Evolutionary conservation across 37 sponge, comb jelly and placozoan species (phyloP).

Genomic region (Mnemiopsis leidyi): DNA sequence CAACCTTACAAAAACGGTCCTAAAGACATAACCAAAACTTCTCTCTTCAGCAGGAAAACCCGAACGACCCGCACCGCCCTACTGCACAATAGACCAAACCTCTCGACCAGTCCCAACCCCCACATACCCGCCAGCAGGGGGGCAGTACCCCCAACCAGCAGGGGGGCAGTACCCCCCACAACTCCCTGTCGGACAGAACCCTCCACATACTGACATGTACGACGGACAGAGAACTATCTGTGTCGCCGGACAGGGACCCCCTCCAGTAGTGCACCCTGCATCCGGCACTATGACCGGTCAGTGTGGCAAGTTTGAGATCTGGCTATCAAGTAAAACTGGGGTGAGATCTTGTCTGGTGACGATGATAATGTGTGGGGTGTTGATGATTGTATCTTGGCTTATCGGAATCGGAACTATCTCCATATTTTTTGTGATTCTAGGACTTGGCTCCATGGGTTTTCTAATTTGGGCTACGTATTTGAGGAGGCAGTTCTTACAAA

Average conservation of each 20-base stretch:
- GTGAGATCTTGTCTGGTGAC: slow-evolving; percentile 40
- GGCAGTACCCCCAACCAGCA: neutral
- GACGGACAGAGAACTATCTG: neutral
- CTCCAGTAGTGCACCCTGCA: neutral
- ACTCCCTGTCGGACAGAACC: neutral
- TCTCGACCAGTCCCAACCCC: neutral
- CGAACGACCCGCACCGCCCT: slow-evolving; percentile 9
- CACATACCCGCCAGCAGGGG: neutral
- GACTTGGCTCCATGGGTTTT: neutral
- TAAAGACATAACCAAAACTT: neutral
- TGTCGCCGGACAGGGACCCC: neutral
- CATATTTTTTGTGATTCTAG: neutral
- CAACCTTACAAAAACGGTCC: no score
- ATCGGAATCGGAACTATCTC: neutral
- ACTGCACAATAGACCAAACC: neutral
- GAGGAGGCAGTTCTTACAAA: neutral
- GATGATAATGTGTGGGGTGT: neutral
- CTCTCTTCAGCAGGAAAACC: neutral
- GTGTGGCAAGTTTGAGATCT: slow-evolving; percentile 23
- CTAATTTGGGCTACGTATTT: neutral
- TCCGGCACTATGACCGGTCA: neutral
- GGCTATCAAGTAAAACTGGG: slow-evolving; percentile 37
- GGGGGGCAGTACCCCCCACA: neutral
- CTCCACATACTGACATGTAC: neutral
- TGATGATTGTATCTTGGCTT: neutral